These are phyloP conservation scores for Montipora capricornis DNA, from an alignment of 64 coral and sea anemone genomes.

Conservation along the genomic window DNA sequence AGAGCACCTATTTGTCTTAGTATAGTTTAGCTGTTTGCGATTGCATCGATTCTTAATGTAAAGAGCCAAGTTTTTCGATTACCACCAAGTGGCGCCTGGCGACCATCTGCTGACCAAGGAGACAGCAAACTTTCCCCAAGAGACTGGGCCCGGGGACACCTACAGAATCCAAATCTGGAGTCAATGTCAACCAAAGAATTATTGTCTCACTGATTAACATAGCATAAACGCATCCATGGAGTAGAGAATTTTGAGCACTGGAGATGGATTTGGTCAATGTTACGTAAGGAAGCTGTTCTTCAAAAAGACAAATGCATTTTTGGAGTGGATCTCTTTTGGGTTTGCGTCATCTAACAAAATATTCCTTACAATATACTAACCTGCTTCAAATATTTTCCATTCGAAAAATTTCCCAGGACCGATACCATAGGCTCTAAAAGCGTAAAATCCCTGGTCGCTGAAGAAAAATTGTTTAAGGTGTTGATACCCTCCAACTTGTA, in stretches of 20 bases:
- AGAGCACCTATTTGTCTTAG: not conserved
- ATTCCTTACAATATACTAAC: not conserved
- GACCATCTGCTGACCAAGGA: not conserved
- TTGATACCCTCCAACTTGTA: constrained; percentile 56
- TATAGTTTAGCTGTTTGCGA: not conserved
- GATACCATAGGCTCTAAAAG: constrained; percentile 42
- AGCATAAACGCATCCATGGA: not conserved
- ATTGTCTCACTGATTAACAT: not conserved
- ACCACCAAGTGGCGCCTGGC: not conserved
- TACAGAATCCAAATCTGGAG: not conserved
- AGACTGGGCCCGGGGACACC: not conserved
- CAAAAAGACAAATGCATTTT: not conserved
- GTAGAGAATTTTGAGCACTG: not conserved
- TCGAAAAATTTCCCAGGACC: constrained; percentile 23
- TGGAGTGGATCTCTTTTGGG: not conserved
- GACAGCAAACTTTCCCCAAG: too few relatives aligned
- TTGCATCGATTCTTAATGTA: not conserved
- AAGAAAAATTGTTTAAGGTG: constrained; percentile 56
- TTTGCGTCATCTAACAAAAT: not conserved
- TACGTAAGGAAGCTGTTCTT: not conserved
- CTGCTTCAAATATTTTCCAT: not conserved
- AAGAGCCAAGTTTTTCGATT: not conserved
- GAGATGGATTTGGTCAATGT: not conserved
- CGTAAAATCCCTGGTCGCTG: not conserved
- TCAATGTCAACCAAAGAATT: not conserved